Evolutionary conservation across 1,140 invertebrate genomes (phyloP), one percentile per base, ranked within the genome.

Genomic region (Trypoxylus dichotomus): DNA sequence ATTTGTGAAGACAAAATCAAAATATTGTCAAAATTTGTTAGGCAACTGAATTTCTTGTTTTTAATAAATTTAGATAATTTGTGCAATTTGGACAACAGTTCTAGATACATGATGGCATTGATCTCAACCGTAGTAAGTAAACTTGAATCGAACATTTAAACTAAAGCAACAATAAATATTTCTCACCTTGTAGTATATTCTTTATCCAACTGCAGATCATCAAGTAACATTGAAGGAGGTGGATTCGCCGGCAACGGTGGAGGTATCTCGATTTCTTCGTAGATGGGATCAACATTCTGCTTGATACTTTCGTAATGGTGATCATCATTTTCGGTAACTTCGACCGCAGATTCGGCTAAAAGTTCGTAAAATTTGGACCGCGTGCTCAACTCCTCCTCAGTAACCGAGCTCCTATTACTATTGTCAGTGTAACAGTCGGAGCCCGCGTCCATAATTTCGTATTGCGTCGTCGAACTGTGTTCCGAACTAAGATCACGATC

Each of bases 231-330:
- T 74, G 88, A 85, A 0, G 92, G 94, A 5, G 93, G 93, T 10
- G 93, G 93, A 80, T 92, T 93, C 0, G 93, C 82, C 1, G 94
- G 94, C 74, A 94, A 83, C 6, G 93, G 93, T 19, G 93, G 94
- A 8, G 93, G 94, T 80, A 93, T 92, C 80, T 94, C 93, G 10
- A 96, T 94, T 87, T 96, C 95, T 87, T 96, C 95, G 84, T 96
- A 96, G 83, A 96, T 96, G 2, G 94, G 94, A 87, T 96, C 94
- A 68, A 84, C 87, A 78, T 90, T 90, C n/a, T 89, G 81, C 58
- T 92, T 89, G 29, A 95, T 94, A 21, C 93, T 91, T 83, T 95
- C 94, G 79, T 95, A 95, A 76, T 93, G 91, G 87, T 95, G 91
- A 80, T 92, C 91, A 76, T 91, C 89, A 32, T 81, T 86, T 81